phyloP scores from a whole-genome alignment of 2,888 invertebrate genomes.

The Stenichneumon culpator region DNA sequence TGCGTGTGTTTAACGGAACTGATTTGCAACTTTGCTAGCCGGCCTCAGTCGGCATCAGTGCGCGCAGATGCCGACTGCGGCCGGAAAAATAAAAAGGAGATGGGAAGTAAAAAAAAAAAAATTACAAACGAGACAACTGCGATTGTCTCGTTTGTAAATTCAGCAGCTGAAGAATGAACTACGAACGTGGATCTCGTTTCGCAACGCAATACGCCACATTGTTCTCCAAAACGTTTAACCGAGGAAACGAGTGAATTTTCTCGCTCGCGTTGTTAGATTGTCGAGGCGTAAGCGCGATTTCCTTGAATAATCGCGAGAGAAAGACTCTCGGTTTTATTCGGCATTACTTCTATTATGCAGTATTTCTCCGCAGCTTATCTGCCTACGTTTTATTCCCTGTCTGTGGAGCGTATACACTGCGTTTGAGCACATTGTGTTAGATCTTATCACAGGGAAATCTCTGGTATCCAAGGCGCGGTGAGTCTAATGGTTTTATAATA shows the following conservation, averaged over 20 bases:
- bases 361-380: conserved; percentile 30
- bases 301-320: conserved; percentile 42
- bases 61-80: neutral
- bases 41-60: conserved; percentile 2
- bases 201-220: conserved; percentile 33
- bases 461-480: conserved; percentile 65
- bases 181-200: neutral
- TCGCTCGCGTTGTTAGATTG: conserved; percentile 16
- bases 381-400: conserved; percentile 52
- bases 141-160: conserved; percentile 29
- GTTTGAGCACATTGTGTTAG: conserved; percentile 39
- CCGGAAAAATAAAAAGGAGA: conserved; percentile 9
- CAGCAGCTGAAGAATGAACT: neutral
- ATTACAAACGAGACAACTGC: conserved; percentile 8
- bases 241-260: conserved; percentile 54
- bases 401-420: conserved; percentile 37
- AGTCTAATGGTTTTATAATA: conserved; percentile 76
- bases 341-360: neutral
- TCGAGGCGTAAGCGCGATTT: conserved; percentile 47
- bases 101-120: conserved; percentile 8
- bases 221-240: conserved; percentile 45
- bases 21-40: conserved; percentile 50
- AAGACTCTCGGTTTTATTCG: neutral
- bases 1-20: conserved; percentile 49
- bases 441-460: conserved; percentile 71